Evolutionary conservation across 2,888 invertebrate genomes (phyloP).

Genomic region (Hirtodrosophila cameraria): DNA sequence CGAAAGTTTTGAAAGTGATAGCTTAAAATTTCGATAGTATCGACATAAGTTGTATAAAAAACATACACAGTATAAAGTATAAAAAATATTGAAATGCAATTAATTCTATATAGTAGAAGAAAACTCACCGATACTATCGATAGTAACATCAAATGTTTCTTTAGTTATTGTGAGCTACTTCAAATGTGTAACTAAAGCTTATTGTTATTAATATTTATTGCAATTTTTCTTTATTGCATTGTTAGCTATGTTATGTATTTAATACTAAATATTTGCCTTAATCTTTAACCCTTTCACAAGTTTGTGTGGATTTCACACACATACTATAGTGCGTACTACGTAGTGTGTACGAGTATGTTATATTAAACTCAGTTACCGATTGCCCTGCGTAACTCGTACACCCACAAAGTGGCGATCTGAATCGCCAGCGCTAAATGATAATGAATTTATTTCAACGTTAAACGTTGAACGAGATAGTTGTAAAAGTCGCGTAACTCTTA

Average conservation of each 20-base stretch:
- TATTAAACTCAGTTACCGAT: conserved; percentile 14
- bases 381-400: conserved; percentile 33
- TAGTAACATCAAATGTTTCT: no score
- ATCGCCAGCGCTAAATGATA: conserved; percentile 46
- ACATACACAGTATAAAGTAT: no score
- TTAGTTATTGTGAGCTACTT: background rate
- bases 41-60: background rate
- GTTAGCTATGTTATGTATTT: conserved; percentile 28
- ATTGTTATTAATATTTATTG: conserved; percentile 60
- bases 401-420: conserved; percentile 47
- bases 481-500: conserved; percentile 55
- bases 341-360: no score
- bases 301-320: conserved; percentile 49
- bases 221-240: conserved; percentile 23
- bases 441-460: conserved; percentile 78
- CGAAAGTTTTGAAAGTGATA: no score
- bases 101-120: no score
- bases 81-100: no score
- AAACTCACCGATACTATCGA: no score
- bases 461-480: conserved; percentile 79
- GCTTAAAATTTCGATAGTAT: no score
- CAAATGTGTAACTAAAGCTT: conserved; percentile 49
- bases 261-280: conserved; percentile 64
- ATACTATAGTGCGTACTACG: conserved; percentile 5
- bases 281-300: conserved; percentile 72